phyloP scores from a whole-genome alignment of 2,888 invertebrate species.

The Caenorhabditis sp. region DNA sequence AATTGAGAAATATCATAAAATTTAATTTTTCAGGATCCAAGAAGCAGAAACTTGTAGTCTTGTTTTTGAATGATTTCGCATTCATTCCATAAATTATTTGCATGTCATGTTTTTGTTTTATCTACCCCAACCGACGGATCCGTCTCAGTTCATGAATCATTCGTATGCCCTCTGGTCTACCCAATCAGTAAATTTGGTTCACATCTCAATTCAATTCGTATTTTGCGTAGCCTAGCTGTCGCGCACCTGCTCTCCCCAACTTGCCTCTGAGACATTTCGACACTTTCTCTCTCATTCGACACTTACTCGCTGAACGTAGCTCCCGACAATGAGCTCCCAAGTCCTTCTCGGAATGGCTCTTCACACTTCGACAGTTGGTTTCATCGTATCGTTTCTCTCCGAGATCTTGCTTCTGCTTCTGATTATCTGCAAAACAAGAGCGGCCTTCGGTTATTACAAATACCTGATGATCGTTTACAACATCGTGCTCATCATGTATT shows the following conservation, averaged over 20 bases:
- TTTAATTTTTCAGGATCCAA: no score
- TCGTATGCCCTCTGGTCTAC: background rate
- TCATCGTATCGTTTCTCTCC: slow-evolving; percentile 25
- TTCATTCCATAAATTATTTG: no score
- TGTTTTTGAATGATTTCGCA: no score
- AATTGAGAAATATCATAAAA: no score
- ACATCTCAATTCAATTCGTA: background rate
- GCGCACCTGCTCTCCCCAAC: background rate
- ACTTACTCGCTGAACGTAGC: background rate
- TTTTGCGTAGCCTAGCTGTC: background rate
- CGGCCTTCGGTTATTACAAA: slow-evolving; percentile 32
- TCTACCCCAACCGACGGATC: background rate
- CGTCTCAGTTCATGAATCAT: background rate
- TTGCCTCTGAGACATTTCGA: background rate
- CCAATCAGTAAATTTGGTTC: background rate
- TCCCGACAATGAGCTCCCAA: slow-evolving; percentile 27
- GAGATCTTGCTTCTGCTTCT: slow-evolving; percentile 26
- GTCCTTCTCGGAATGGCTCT: slow-evolving; percentile 25
- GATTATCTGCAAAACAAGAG: slow-evolving; percentile 23
- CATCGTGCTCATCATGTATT: slow-evolving; percentile 42
- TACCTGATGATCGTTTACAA: slow-evolving; percentile 33
- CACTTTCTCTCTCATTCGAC: background rate
- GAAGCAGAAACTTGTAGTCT: no score
- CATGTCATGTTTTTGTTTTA: no score
- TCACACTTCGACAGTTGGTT: slow-evolving; percentile 36